Base-by-base conservation (phyloP, 1,140 invertebrate species). In the Procambarus virginalis region DNA sequence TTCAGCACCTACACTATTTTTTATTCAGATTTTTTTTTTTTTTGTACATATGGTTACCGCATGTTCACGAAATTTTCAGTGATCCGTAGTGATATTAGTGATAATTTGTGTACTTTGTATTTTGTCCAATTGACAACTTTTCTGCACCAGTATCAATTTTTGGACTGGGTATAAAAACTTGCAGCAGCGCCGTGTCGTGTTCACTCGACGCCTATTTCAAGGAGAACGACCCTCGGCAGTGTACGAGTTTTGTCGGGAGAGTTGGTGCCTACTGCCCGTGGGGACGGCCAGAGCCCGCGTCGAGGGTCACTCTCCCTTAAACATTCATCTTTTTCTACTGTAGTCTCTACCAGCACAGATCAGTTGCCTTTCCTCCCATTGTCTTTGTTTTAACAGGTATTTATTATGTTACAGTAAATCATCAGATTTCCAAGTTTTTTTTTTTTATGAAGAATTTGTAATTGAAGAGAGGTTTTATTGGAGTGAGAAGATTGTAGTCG, bases 61-160 rank as follows among this genome's bases (percentile, higher is more conserved):
- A 89, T 84, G 88, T 89, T 89, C 81, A 83, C 68, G 75, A 84
- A 84, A 84, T 89, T 89, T 89, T 84, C 88, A 89, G 88, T 89
- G 88, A 89, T 84, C 78, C 45, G 88, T 89, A 89, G 88, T 89
- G 88, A 89, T 89, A 89, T 89, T 89, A 89, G 88, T 55, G 70
- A 89, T 89, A 89, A 89, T 84, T 84, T 89, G 88, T 89, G 88
- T 89, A 84, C 80, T 89, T 89, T 89, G 88, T 89, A 89, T 89
- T 89, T 77, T 89, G 88, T 89, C 88, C 73, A 60, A 84, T 84
- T 84, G 60, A 89, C 51, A 45, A 84, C 51, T 89, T 55, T 83
- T 84, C 88, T 78, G 88, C 88, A 89, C 88, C 81, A 75, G 46
- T 84, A 55, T 55, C 55, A 76, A 60, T 77, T 77, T 77, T 77